Evolutionary conservation across 2,113 vertebrate genomes (phyloP), one percentile per base, ranked within the genome.

Genomic region (Nothocercus julius): DNA sequence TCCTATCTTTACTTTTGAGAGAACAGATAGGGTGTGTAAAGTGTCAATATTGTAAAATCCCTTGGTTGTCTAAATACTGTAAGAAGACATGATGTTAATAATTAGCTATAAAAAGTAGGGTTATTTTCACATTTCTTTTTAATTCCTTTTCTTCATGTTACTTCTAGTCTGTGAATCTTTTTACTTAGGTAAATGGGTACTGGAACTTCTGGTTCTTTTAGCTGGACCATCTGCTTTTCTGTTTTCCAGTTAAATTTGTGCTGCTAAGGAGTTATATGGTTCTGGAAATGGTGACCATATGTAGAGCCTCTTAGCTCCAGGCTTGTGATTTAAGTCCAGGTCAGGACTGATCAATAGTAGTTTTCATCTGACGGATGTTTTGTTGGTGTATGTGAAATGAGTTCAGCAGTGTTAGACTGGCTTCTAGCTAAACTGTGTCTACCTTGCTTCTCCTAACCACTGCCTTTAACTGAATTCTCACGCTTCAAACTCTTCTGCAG

Each of bases 31-130:
- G 25, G 56, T 40, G 30, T 78, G 49, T 20, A 9, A 84, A 91
- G 64, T 94, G 85, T 85, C 74, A 94, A 82, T 64, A 85, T 49
- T 68, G 25, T 67, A 70, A 94, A 91, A 63, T 66, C 62, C 19
- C 53, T 89, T 42, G 8, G 70, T 82, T 75, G 59, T 54, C 80
- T 74, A 42, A 72, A 81, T 58, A 20, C 20, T 75, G 22, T 45
- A 53, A 20, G 62, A 67, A 68, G 44, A 32, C 32, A 18, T 49
- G 64, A 51, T 51, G 62, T 51, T 75, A 32, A 9, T 44, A 14
- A 42, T 67, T 75, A 75, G 51, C 53, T 75, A 36, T 42, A 67
- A 67, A 51, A 51, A 59, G 9, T 13, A 25, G 58, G 6, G 25
- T 36, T 75, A 22, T 45, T 59, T 59, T 53, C 22, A 27, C 36